A percentile compares a stretch with the other conserved stretches of the same genome.
These are phyloP conservation scores for Labeo rohita DNA, from an alignment of 2,113 vertebrate genomes.

Conservation along the genomic window DNA sequence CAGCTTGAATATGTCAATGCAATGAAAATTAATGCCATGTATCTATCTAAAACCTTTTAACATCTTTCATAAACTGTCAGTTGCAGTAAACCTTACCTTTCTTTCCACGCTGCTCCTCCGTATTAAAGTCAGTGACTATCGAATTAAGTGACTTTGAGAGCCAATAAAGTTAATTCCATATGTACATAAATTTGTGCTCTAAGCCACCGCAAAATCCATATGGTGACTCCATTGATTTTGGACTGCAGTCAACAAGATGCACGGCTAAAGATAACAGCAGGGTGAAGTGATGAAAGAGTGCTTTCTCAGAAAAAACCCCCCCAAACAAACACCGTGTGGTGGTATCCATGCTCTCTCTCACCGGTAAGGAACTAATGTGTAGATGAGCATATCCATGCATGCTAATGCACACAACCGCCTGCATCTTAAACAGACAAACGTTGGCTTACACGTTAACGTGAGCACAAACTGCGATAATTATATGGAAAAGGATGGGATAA, in stretches of 20 bases:
- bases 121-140: constrained; percentile 47
- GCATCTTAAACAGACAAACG: neutral
- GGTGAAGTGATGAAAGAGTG: neutral
- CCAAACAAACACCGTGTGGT: neutral
- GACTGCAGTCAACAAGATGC: constrained; percentile 47
- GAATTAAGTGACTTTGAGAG: constrained; percentile 42
- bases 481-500: constrained; percentile 50
- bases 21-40: neutral
- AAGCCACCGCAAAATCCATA: constrained; percentile 51
- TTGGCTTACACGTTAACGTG: neutral
- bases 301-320: neutral
- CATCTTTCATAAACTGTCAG: constrained; percentile 23
- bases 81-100: constrained; percentile 30
- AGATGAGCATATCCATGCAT: constrained; percentile 12
- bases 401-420: neutral
- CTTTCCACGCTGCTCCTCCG: constrained; percentile 19
- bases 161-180: constrained; percentile 47
- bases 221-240: constrained; percentile 51
- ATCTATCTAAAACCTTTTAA: constrained; percentile 27
- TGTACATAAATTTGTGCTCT: constrained; percentile 55
- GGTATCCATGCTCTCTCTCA: neutral
- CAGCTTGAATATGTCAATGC: neutral
- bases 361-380: neutral
- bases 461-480: constrained; percentile 26
- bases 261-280: constrained; percentile 29